These are phyloP conservation scores for Macroglossus sobrinus DNA, from an alignment of 2,113 vertebrate genomes.

Conservation along the genomic window DNA sequence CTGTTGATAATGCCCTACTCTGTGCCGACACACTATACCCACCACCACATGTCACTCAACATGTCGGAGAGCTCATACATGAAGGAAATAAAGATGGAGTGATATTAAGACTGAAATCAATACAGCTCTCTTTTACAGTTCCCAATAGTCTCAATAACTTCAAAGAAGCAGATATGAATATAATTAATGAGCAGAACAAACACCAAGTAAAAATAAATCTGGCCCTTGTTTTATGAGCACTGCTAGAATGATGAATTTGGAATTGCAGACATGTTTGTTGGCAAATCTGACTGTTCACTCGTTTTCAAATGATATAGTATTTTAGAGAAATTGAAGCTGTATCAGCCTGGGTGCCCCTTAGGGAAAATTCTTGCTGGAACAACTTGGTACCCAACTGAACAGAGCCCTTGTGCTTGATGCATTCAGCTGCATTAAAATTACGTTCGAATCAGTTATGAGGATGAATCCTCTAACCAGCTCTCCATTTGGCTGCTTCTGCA, in stretches of 20 bases:
- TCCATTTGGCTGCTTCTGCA: not conserved
- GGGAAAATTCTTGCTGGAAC: conserved; percentile 62
- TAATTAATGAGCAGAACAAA: conserved; percentile 85
- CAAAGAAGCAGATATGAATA: conserved; percentile 86
- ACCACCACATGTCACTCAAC: conserved; percentile 69
- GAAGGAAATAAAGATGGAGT: conserved; percentile 80
- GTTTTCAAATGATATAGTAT: conserved; percentile 61
- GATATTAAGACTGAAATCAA: conserved; percentile 83
- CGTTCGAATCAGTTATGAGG: conserved; percentile 29
- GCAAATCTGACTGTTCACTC: conserved; percentile 59
- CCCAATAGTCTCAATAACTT: conserved; percentile 84
- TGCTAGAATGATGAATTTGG: conserved; percentile 22
- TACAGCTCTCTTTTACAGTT: conserved; percentile 83
- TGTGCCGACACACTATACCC: conserved; percentile 40
- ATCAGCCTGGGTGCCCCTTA: conserved; percentile 11
- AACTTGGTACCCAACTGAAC: conserved; percentile 56
- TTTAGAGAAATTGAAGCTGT: conserved; percentile 66
- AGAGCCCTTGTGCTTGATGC: conserved; percentile 24
- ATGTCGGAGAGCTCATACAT: conserved; percentile 56
- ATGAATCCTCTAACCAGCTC: conserved; percentile 7
- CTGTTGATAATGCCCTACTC: conserved; percentile 52
- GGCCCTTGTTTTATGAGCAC: conserved; percentile 42
- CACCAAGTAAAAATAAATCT: conserved; percentile 70
- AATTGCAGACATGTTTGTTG: conserved; percentile 62
- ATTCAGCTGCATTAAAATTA: conserved; percentile 34